phyloP scores from a whole-genome alignment of 2,797 vertebrate species.

The Gallirallus australis region DNA sequence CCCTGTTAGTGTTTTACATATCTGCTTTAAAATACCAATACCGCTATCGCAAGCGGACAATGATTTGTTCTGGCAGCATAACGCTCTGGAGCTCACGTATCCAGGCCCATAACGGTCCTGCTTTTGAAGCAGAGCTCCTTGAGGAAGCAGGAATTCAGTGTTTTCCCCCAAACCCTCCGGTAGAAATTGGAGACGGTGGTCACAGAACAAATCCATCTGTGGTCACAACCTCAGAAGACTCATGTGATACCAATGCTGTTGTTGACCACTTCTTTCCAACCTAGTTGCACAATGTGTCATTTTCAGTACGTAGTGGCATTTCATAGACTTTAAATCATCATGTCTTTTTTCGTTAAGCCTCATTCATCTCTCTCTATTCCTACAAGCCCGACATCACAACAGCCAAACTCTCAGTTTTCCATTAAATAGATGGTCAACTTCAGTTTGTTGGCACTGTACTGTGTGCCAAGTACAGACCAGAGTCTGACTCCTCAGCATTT shows the following conservation, averaged over 20 bases:
- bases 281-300: not conserved
- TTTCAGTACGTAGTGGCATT: not conserved
- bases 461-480: constrained; percentile 35
- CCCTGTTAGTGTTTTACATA: not conserved
- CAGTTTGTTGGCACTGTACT: not conserved
- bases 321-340: not conserved
- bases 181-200: not conserved
- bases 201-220: not conserved
- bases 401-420: not conserved
- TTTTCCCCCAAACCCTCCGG: not conserved
- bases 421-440: not conserved
- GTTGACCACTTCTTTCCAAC: not conserved
- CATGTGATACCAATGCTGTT: not conserved
- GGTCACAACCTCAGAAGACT: constrained; percentile 4
- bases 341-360: not conserved
- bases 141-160: not conserved
- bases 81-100: not conserved
- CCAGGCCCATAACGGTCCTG: not conserved
- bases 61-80: not conserved
- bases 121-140: not conserved
- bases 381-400: not conserved
- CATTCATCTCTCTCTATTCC: not conserved
- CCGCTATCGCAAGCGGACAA: not conserved
- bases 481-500: constrained; percentile 38
- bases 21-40: not conserved